Evolutionary conservation across 1,140 invertebrate genomes (phyloP).

Genomic region (Steinernema feltiae): DNA sequence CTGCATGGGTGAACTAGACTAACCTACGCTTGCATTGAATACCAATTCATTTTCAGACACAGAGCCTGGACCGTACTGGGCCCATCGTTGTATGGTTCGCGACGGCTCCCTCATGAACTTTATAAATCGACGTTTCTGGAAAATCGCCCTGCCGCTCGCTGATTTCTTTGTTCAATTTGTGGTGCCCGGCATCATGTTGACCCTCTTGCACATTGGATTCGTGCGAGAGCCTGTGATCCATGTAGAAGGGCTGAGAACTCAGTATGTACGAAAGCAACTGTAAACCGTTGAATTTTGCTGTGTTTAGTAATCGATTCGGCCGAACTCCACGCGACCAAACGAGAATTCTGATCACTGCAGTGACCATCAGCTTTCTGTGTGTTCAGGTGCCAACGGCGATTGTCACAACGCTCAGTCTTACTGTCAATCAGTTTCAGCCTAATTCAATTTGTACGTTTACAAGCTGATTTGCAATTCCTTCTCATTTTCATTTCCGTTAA

Average conservation of each 20-base stretch:
- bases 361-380: conserved; percentile 54
- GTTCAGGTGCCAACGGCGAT: conserved; percentile 54
- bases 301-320: conserved; percentile 54
- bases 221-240: conserved; percentile 53
- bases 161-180: conserved; percentile 56
- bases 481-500: too few relatives aligned
- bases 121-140: conserved; percentile 52
- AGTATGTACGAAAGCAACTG: conserved; percentile 17
- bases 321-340: conserved; percentile 53
- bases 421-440: conserved; percentile 57
- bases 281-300: neutral
- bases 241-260: conserved; percentile 45
- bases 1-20: conserved; percentile 43
- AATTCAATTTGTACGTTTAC: conserved; percentile 48
- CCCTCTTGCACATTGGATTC: conserved; percentile 53
- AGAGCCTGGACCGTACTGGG: conserved; percentile 54
- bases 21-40: neutral
- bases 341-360: conserved; percentile 55
- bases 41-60: conserved; percentile 41
- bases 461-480: conserved; percentile 39
- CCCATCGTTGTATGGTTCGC: conserved; percentile 48
- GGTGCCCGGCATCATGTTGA: conserved; percentile 48
- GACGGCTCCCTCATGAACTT: conserved; percentile 52
- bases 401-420: conserved; percentile 51
- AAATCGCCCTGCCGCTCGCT: conserved; percentile 49